phyloP scores from a whole-genome alignment of 2,797 vertebrate species.

The Onychomys torridus region DNA sequence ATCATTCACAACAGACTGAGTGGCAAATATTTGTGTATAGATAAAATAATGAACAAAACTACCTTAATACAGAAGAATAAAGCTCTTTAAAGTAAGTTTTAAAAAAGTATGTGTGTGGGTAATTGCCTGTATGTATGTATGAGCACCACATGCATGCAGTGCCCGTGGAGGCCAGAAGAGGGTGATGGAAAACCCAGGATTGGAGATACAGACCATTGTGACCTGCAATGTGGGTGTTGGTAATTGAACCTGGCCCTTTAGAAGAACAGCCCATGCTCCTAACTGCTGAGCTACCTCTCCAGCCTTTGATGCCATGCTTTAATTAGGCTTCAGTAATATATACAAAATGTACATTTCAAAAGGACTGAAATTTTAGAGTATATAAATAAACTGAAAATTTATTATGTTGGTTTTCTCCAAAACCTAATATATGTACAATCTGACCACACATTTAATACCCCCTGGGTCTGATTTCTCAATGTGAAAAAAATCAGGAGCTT shows the following conservation, averaged over 20 bases:
- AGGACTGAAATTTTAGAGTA: not conserved
- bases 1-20: not conserved
- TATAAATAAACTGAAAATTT: slow-evolving; percentile 5
- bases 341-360: not conserved
- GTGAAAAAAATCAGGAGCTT: not conserved
- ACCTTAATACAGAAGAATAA: not conserved
- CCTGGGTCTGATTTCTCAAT: not conserved
- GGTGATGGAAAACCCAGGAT: not conserved
- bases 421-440: not conserved
- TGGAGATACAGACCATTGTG: not conserved
- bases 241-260: not conserved
- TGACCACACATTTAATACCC: not conserved
- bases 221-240: not conserved
- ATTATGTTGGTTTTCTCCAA: not conserved
- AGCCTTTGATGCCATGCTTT: not conserved
- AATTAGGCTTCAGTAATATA: not conserved
- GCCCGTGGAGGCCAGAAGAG: not conserved
- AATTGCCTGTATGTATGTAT: not conserved
- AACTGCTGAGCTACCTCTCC: not conserved
- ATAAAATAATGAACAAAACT: not conserved
- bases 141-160: not conserved
- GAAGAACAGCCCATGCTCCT: not conserved
- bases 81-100: not conserved
- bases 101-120: not conserved
- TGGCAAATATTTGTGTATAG: not conserved